A percentile compares a stretch with the other conserved stretches of the same genome.
Evolutionary conservation across 2,888 invertebrate genomes (phyloP).

Genomic region (Operophtera brumata): DNA sequence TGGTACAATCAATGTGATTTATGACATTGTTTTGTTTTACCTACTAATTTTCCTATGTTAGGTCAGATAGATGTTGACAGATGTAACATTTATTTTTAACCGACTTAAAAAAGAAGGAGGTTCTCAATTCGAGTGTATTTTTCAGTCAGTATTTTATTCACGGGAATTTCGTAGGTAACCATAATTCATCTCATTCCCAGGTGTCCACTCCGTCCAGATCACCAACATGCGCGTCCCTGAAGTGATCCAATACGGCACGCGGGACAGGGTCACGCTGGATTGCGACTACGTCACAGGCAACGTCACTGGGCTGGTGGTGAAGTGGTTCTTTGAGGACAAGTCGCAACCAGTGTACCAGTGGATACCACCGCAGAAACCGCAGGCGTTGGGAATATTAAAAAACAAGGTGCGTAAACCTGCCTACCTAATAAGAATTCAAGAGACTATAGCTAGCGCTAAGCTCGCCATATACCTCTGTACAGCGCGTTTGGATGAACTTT

Average conservation of each 20-base stretch:
- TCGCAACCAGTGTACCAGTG: conserved; percentile 88
- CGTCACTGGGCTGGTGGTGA: conserved; percentile 85
- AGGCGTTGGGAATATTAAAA: conserved; percentile 79
- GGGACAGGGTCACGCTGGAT: conserved; percentile 83
- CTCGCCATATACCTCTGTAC: no score
- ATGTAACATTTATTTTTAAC: no score
- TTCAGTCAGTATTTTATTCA: no score
- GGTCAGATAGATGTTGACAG: no score
- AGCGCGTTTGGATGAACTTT: no score
- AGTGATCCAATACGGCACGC: conserved; percentile 80
- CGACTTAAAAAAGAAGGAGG: no score
- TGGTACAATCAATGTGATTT: no score
- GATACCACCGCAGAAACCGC: conserved; percentile 86
- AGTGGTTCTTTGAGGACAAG: conserved; percentile 86
- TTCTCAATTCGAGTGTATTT: no score
- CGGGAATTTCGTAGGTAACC: no score
- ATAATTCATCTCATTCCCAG: conserved; percentile 48
- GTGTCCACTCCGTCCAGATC: conserved; percentile 80
- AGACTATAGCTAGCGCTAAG: no score
- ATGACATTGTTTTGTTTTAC: no score
- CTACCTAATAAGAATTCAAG: not conserved
- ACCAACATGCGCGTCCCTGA: conserved; percentile 82
- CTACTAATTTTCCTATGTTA: no score
- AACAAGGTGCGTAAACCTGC: conserved; percentile 62
- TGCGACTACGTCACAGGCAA: conserved; percentile 85